Base-by-base conservation (phyloP, 1,140 invertebrate genomes). In the Diprion similis region DNA sequence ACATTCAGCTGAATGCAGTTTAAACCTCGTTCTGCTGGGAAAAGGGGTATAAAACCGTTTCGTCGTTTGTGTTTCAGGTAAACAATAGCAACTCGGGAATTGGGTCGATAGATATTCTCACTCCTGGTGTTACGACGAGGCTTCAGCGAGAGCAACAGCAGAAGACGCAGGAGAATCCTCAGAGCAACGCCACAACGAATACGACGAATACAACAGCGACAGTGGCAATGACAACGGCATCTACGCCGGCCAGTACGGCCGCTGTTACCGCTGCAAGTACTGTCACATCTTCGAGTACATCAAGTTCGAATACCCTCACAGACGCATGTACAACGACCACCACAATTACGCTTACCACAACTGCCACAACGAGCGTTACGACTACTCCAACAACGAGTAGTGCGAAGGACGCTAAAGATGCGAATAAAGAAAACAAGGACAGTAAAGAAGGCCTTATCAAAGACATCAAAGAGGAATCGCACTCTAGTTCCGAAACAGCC, bases 81-180 rank as follows among this genome's bases (percentile, higher is more conserved):
- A 89, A 87, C 80, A 87, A 86, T 83, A 85, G 81, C 77, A 87
- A 81, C 77, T 85, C 86, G 18, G 86, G 71, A 68, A 86, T 87
- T 68, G 86, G 86, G 77, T 76, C 85, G 70, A 89, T 91, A 73
- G 93, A 94, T 77, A 92, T 92, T 76, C 88, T 94, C 78, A 91
- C 92, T 4, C 91, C 93, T 67, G 93, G 93, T 37, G 94, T 95
- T 9, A 95, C 93, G 76, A 95, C 94, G 7, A 89, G 94, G 71
- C 87, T 95, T 76, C 94, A 95, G 86, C 90, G 94, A 8, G 94
- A 94, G 78, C 94, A 94, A 82, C 92, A 93, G 78, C 91, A 93
- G 76, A 93, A 93, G 78, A 92, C 90, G 45, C 89, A 85, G 79
- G 86, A 85, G 70, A 87, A 86, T 83, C 87, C 88, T 65, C 83